Conservation (phyloP, 2,888 invertebrate species). For the Augiades crinisus region DNA sequence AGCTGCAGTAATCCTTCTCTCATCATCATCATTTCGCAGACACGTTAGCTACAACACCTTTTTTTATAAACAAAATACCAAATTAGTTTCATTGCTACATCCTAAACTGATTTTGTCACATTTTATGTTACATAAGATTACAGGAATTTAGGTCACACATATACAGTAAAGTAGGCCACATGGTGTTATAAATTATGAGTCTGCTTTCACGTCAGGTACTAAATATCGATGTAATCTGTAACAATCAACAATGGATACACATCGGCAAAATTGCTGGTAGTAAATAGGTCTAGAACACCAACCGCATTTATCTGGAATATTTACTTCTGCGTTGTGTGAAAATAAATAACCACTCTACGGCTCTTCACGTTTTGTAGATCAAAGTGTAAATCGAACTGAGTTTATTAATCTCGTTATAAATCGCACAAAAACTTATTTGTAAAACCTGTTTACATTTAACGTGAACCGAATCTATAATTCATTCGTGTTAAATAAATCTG, state of each 20-base stretch:
- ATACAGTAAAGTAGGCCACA: not conserved
- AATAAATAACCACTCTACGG: not conserved
- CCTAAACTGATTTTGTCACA: too few species aligned
- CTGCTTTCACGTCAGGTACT: not conserved
- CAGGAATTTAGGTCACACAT: not conserved
- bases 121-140: slow-evolving; percentile 1
- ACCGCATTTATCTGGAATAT: too few species aligned
- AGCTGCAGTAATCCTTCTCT: too few species aligned
- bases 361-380: not conserved
- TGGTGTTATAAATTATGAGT: not conserved
- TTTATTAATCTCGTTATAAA: not conserved
- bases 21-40: too few species aligned
- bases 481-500: slow-evolving; percentile 15
- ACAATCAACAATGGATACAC: not conserved
- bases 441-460: slow-evolving; percentile 6
- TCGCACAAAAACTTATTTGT: not conserved
- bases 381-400: not conserved
- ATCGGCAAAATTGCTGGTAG: too few species aligned
- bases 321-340: too few species aligned
- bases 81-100: too few species aligned
- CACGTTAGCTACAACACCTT: too few species aligned
- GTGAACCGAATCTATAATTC: slow-evolving; percentile 8
- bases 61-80: too few species aligned
- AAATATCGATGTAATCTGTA: slow-evolving; percentile 2
- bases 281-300: too few species aligned